phyloP scores from a whole-genome alignment of 1,140 invertebrate genomes.

The Danaus melanippus region DNA sequence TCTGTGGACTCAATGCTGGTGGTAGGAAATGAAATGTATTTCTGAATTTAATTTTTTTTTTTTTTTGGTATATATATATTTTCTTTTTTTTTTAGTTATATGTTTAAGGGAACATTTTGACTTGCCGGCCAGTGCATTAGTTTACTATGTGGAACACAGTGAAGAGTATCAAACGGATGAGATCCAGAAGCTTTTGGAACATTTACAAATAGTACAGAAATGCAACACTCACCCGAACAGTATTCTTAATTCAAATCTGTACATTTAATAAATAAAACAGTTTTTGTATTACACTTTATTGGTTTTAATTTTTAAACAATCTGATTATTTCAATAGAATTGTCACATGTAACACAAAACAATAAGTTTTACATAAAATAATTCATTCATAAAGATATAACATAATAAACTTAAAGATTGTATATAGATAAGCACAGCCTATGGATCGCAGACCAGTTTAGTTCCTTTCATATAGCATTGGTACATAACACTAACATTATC shows the following conservation, averaged over 20 bases:
- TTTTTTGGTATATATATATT: not conserved
- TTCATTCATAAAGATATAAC: constrained; percentile 38
- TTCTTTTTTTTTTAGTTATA: constrained; percentile 38
- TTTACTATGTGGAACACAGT: constrained; percentile 45
- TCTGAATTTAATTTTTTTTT: not conserved
- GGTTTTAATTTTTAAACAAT: constrained; percentile 19
- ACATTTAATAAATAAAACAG: constrained; percentile 38
- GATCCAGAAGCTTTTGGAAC: constrained; percentile 37
- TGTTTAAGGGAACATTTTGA: constrained; percentile 41
- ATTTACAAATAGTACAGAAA: constrained; percentile 33
- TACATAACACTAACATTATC: too few relatives aligned
- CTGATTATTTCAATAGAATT: constrained; percentile 24
- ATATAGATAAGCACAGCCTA: constrained; percentile 64
- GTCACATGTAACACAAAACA: constrained; percentile 46
- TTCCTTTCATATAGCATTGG: constrained; percentile 29
- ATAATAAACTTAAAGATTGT: constrained; percentile 44
- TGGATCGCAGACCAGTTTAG: constrained; percentile 60
- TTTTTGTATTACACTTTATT: constrained; percentile 18
- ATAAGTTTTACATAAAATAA: constrained; percentile 29
- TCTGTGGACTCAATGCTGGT: constrained; percentile 54
- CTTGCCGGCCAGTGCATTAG: constrained; percentile 32
- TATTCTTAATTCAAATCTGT: constrained; percentile 51
- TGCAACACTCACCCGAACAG: constrained; percentile 20
- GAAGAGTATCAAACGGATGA: constrained; percentile 42
- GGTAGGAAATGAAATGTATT: constrained; percentile 29